These are phyloP conservation scores for Poecilia gillii DNA, from an alignment of 2,797 vertebrate species.

Conservation along the genomic window DNA sequence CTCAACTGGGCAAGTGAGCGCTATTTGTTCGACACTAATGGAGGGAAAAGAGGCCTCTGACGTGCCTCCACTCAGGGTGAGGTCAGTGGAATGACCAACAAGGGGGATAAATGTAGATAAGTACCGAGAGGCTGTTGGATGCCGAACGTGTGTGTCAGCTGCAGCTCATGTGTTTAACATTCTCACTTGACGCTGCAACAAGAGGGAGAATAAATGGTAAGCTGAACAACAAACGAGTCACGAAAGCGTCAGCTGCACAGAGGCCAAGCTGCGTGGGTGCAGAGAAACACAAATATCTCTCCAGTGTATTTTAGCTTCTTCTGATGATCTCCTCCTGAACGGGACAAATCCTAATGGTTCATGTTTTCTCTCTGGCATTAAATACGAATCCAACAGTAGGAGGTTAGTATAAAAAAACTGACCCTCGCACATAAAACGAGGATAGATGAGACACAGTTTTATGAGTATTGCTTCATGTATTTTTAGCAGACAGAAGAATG, in stretches of 20 bases:
- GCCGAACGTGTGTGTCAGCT: neutral
- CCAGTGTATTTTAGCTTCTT: neutral
- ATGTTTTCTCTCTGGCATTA: slow-evolving; percentile 4
- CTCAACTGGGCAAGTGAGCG: neutral
- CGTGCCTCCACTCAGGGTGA: neutral
- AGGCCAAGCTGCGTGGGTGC: slow-evolving; percentile 58
- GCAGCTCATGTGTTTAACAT: neutral
- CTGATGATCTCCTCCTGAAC: slow-evolving; percentile 8
- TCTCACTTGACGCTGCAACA: slow-evolving; percentile 8
- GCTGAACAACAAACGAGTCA: slow-evolving; percentile 30
- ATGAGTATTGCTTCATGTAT: slow-evolving; percentile 4
- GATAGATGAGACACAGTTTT: neutral
- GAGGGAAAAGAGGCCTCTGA: slow-evolving; percentile 7
- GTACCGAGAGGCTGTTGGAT: slow-evolving; percentile 4
- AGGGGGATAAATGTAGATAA: neutral
- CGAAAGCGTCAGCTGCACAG: slow-evolving; percentile 29
- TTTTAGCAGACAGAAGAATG: neutral
- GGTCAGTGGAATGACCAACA: slow-evolving; percentile 9
- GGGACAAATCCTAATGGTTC: slow-evolving; percentile 23
- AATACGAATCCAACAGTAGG: slow-evolving; percentile 8
- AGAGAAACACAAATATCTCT: slow-evolving; percentile 41
- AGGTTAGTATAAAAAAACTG: slow-evolving; percentile 17
- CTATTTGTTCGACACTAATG: slow-evolving; percentile 6
- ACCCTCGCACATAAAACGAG: neutral
- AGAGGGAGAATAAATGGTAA: slow-evolving; percentile 17